Base-by-base conservation (phyloP, 2,797 vertebrate species). In the Potorous gilbertii region DNA sequence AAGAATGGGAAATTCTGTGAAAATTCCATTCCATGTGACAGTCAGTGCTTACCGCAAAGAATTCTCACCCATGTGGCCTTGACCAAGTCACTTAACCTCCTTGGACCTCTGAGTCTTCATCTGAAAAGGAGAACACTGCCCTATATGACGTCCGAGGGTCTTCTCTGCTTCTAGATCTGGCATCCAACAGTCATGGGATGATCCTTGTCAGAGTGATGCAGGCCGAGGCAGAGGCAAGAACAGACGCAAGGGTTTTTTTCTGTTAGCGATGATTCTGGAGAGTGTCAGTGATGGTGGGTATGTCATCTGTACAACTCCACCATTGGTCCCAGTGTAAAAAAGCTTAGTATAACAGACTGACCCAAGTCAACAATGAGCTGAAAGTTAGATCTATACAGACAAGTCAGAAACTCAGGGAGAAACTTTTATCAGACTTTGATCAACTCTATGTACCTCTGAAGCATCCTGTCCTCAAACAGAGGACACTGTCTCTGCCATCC, bases 141-240 rank as follows among this genome's bases (percentile, higher is more conserved):
- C 16, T 74, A n/a, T 40, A 18, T 21, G 34, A 40, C 34, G 5
- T 74, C 62, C 8, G 16, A 18, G 62, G 90, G 13, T 56, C 21
- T 54, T 66, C 52, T 74, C 34, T 29, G 46, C 90, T 31, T 95
- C 31, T 46, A 81, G 46, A 89, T 94, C n/a, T 66, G 94, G 29
- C 57, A 93, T 34, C 50, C 89, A n/a, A 40, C n/a, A 21, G 52
- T 10, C 34, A 1, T 27, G 27, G 40, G 8, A 87, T 54, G 59
- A 81, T 55, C 54, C 93, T 92, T 54, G 6, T 16, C 18, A 93
- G 16, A 56, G 24, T 29, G 66, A 14, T 34, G 14, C 31, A 8
- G 66, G 56, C 94, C 52, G 56, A 89, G 54, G 66, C n/a, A 81
- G 18, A 5, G 40, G 54, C 55, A 93, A 50, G 94, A 96, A 94